These are phyloP conservation scores for Ooceraea biroi DNA, from an alignment of 1,140 invertebrate species.

Conservation along the genomic window DNA sequence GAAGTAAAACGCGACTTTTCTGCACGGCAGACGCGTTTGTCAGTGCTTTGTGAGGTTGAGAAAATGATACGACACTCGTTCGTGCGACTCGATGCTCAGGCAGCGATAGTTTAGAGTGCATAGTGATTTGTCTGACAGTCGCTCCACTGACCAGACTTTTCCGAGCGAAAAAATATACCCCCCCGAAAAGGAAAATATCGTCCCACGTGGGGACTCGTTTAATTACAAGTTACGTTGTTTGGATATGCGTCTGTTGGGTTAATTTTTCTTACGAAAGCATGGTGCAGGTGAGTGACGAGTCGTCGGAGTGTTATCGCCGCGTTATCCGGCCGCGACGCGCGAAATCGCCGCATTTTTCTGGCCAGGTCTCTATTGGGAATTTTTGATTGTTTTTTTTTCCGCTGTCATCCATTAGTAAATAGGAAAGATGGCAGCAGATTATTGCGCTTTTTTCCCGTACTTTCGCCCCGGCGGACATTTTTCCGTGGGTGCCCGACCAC, in stretches of 20 bases:
- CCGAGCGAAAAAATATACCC: constrained; percentile 85
- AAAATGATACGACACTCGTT: background rate
- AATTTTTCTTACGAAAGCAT: constrained; percentile 84
- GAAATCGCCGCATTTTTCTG: constrained; percentile 77
- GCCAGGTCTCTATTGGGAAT: constrained; percentile 79
- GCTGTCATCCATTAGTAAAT: constrained; percentile 86
- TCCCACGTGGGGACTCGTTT: constrained; percentile 85
- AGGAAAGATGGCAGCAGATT: constrained; percentile 87
- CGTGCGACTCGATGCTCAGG: background rate
- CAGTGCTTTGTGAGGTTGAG: background rate
- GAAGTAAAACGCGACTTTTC: background rate
- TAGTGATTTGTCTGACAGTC: constrained; percentile 2
- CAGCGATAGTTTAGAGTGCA: no score
- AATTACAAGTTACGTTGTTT: constrained; percentile 86
- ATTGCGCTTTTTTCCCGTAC: constrained; percentile 85
- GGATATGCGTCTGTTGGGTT: constrained; percentile 85
- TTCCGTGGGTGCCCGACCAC: constrained; percentile 67
- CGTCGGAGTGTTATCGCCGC: constrained; percentile 68
- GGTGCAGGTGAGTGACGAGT: constrained; percentile 83
- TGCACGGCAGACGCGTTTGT: background rate
- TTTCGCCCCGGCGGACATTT: constrained; percentile 83
- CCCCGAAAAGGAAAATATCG: constrained; percentile 86
- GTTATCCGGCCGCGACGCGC: constrained; percentile 52
- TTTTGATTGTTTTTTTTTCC: constrained; percentile 85
- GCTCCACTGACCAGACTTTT: constrained; percentile 83